These are phyloP conservation scores for Xiphophorus hellerii DNA, from an alignment of 2,113 vertebrate genomes.

Conservation along the genomic window DNA sequence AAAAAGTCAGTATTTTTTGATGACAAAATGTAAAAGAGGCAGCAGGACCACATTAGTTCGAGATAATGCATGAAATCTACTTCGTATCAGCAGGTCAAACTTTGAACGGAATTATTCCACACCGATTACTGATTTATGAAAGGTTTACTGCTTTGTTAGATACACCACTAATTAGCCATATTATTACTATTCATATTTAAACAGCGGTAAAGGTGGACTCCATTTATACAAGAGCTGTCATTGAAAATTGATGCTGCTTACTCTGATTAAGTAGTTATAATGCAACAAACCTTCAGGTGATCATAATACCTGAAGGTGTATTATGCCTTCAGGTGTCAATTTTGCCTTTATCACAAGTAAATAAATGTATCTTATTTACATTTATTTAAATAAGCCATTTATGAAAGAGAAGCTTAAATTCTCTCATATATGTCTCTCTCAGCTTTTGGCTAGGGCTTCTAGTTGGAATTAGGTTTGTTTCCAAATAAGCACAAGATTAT, in stretches of 20 bases:
- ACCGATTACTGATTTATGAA: neutral
- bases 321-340: too few species aligned
- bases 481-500: neutral
- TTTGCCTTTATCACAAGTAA: neutral
- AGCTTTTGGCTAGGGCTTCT: neutral
- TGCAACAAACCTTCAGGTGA: neutral
- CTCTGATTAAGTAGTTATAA: conserved; percentile 1
- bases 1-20: neutral
- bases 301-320: too few species aligned
- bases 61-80: neutral
- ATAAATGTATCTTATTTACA: neutral
- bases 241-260: neutral
- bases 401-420: neutral
- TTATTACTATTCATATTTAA: neutral
- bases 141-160: neutral
- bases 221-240: neutral
- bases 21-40: neutral
- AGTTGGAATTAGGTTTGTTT: neutral
- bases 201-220: neutral
- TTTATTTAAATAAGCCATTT: too few species aligned
- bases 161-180: neutral
- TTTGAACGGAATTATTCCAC: neutral
- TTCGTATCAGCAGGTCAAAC: neutral
- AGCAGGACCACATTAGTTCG: neutral
- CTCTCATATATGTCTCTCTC: neutral